Conservation (phyloP, 2,888 invertebrate species). For the Hetaerina titia region DNA sequence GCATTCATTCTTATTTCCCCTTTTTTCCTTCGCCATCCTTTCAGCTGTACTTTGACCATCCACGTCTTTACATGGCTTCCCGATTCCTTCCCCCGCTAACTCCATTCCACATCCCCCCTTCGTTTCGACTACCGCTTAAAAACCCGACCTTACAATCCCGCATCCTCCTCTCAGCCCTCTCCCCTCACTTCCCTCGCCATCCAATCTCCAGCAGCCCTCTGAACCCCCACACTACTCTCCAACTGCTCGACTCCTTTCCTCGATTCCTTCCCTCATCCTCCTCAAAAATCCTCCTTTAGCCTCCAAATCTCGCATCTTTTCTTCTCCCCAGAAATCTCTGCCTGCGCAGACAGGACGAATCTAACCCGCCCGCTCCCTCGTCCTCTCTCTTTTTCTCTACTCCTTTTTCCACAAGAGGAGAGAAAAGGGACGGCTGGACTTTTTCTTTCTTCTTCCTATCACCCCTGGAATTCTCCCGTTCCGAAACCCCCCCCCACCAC, state of each 20-base stretch:
- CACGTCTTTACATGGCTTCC: not conserved
- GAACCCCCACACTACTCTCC: not conserved
- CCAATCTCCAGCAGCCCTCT: not conserved
- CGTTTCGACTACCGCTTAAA: not conserved
- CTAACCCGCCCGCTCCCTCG: not conserved
- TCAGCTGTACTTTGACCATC: not conserved
- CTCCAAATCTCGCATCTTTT: conserved; percentile 63
- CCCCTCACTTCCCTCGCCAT: not conserved
- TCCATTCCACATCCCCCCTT: not conserved
- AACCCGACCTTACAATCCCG: conserved; percentile 17
- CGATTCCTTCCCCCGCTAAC: not conserved
- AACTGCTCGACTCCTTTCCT: not conserved
- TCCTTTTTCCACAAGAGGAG: not conserved
- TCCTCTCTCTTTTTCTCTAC: not conserved
- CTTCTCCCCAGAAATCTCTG: conserved; percentile 50
- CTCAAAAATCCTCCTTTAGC: conserved; percentile 54
- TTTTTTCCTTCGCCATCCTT: not conserved
- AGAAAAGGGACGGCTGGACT: conserved; percentile 27
- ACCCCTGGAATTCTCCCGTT: not conserved
- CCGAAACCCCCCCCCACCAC: not conserved
- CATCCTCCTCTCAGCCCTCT: not conserved
- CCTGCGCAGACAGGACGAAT: conserved; percentile 53
- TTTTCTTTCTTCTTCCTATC: conserved; percentile 18
- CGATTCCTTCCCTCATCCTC: conserved; percentile 19
- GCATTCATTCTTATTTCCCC: not conserved